Conservation (phyloP, 2,797 vertebrate species). For the Australoheros facetus region DNA sequence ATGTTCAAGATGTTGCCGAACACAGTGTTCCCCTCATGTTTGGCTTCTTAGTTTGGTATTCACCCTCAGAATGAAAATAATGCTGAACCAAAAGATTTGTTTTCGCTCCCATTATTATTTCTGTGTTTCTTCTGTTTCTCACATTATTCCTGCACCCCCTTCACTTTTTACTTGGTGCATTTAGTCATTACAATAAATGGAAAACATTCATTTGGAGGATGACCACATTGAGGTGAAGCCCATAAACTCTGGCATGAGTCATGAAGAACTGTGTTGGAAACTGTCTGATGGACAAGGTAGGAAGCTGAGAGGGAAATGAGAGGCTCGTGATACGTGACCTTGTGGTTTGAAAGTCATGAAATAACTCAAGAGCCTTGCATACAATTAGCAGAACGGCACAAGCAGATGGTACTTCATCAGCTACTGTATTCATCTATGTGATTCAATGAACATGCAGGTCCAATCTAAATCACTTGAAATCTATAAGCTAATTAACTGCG, state of each 20-base stretch:
- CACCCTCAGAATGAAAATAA: constrained; percentile 42
- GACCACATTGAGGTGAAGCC: constrained; percentile 17
- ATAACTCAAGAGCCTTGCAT: constrained; percentile 6
- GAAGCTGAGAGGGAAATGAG: constrained; percentile 22
- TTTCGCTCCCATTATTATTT: constrained; percentile 56
- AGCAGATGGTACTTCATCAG: not conserved
- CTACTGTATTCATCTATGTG: not conserved
- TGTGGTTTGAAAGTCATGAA: constrained; percentile 17
- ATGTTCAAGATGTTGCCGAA: constrained; percentile 63
- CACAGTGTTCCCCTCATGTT: constrained; percentile 69
- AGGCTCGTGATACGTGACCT: constrained; percentile 21
- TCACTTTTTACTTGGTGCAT: constrained; percentile 10
- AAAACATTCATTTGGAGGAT: constrained; percentile 48
- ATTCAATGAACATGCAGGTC: not conserved
- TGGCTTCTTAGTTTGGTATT: constrained; percentile 65
- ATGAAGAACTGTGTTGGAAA: constrained; percentile 6
- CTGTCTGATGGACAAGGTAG: constrained; percentile 10
- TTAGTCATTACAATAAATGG: constrained; percentile 41
- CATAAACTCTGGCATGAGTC: not conserved
- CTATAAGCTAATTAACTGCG: constrained; percentile 24
- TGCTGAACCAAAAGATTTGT: constrained; percentile 41
- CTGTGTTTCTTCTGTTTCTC: constrained; percentile 29
- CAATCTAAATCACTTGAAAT: constrained; percentile 25
- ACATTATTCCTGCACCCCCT: constrained; percentile 29
- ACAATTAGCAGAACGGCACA: constrained; percentile 5